Evolutionary conservation across 1,140 invertebrate species (phyloP).

Genomic region (Pseudomyrmex flavicornis): DNA sequence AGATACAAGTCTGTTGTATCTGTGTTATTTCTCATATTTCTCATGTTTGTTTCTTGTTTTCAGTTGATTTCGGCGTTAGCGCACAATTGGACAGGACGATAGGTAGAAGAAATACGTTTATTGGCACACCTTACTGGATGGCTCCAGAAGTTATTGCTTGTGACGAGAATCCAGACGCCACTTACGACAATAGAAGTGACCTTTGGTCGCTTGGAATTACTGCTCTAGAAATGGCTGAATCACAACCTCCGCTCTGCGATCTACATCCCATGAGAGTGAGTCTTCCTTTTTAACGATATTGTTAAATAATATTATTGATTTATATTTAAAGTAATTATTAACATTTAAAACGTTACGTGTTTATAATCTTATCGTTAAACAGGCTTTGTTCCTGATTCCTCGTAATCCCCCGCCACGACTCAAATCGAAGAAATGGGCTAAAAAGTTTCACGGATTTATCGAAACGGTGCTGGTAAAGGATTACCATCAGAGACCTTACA

Average conservation of each 20-base stretch:
- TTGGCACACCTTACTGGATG: slow-evolving; percentile 99
- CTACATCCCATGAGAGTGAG: slow-evolving; percentile 98
- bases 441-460: slow-evolving; percentile 97
- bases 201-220: slow-evolving; percentile 99
- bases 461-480: slow-evolving; percentile 97
- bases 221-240: slow-evolving; percentile 99
- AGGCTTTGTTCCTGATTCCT: slow-evolving; percentile 98
- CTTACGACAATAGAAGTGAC: slow-evolving; percentile 99
- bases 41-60: slow-evolving; percentile 68
- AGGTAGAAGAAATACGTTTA: slow-evolving; percentile 99
- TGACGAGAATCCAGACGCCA: slow-evolving; percentile 99
- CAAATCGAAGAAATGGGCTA: slow-evolving; percentile 99
- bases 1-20: not conserved
- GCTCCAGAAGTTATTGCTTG: slow-evolving; percentile 99
- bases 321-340: slow-evolving; percentile 22
- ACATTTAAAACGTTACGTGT: no score
- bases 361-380: not conserved
- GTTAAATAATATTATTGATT: not conserved
- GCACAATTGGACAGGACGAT: slow-evolving; percentile 99
- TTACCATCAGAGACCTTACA: slow-evolving; percentile 99
- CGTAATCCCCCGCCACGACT: slow-evolving; percentile 98
- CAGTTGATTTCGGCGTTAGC: slow-evolving; percentile 99
- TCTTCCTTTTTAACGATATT: slow-evolving; percentile 22
- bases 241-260: slow-evolving; percentile 99
- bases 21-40: slow-evolving; percentile 25